Evolutionary conservation across 2,797 vertebrate genomes (phyloP).

Genomic region (Premnoplex brunnescens): DNA sequence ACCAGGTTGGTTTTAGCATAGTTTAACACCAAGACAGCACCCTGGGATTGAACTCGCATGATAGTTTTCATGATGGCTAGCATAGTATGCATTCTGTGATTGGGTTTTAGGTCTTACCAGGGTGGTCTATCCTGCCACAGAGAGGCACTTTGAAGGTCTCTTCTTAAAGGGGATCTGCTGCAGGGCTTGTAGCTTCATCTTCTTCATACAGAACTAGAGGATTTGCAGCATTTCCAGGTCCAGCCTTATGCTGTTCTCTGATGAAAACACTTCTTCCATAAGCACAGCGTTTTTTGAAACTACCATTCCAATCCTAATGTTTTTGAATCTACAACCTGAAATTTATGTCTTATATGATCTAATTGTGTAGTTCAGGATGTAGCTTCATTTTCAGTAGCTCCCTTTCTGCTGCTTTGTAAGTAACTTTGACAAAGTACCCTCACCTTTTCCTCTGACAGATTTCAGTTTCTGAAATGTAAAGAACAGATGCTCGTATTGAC

Average conservation of each 20-base stretch:
- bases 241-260: not conserved
- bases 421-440: not conserved
- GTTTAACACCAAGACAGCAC: no score
- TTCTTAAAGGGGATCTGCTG: not conserved
- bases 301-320: not conserved
- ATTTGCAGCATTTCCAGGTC: not conserved
- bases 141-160: not conserved
- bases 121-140: no score
- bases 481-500: not conserved
- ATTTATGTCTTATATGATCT: not conserved
- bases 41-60: no score
- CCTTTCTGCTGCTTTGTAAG: not conserved
- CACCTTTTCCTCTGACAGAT: not conserved
- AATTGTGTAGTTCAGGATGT: not conserved
- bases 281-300: not conserved
- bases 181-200: not conserved
- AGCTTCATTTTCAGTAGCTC: not conserved
- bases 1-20: no score
- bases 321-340: not conserved
- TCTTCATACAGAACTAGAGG: not conserved
- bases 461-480: not conserved
- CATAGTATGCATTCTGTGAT: no score
- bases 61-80: no score
- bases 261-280: rapidly evolving
- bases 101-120: no score